phyloP scores from a whole-genome alignment of 2,888 invertebrate species.

The Nomada hirtipes region DNA sequence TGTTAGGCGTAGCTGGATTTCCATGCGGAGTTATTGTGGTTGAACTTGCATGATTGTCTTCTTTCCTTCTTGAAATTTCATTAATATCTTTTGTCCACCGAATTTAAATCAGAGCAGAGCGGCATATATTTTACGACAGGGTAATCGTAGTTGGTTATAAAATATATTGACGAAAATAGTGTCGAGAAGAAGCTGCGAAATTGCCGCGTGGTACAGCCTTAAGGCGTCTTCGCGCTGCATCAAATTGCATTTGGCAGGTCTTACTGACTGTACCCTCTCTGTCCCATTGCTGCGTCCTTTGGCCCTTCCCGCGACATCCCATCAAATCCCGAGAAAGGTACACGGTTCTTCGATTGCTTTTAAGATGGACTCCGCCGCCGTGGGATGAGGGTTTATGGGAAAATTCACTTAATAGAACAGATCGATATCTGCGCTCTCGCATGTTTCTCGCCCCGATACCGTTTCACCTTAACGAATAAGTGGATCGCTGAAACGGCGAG shows the following conservation, averaged over 20 bases:
- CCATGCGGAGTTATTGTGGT: too few relatives aligned
- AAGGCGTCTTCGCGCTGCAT: slow-evolving; percentile 78
- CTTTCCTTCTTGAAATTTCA: too few relatives aligned
- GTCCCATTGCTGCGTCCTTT: slow-evolving; percentile 46
- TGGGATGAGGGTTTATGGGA: slow-evolving; percentile 50
- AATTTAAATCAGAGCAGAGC: too few relatives aligned
- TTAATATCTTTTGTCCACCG: too few relatives aligned
- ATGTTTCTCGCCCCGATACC: slow-evolving; percentile 55
- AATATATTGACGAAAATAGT: too few relatives aligned
- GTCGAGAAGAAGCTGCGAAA: too few relatives aligned
- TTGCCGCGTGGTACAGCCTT: slow-evolving; percentile 61
- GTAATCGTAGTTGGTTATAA: too few relatives aligned
- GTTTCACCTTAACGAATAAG: slow-evolving; percentile 56
- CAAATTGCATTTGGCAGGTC: slow-evolving; percentile 77
- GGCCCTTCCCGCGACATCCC: slow-evolving; percentile 46
- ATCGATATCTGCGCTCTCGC: slow-evolving; percentile 54
- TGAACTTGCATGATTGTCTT: too few relatives aligned
- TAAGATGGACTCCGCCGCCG: slow-evolving; percentile 34
- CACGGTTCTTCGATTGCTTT: slow-evolving; percentile 60
- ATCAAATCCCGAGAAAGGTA: slow-evolving; percentile 60
- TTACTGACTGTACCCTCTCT: slow-evolving; percentile 73
- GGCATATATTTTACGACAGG: too few relatives aligned
- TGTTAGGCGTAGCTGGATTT: too few relatives aligned
- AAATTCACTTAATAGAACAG: slow-evolving; percentile 61
- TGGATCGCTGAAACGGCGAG: slow-evolving; percentile 34